phyloP scores from a whole-genome alignment of 1,140 invertebrate species.

The Notospermus geniculatus region DNA sequence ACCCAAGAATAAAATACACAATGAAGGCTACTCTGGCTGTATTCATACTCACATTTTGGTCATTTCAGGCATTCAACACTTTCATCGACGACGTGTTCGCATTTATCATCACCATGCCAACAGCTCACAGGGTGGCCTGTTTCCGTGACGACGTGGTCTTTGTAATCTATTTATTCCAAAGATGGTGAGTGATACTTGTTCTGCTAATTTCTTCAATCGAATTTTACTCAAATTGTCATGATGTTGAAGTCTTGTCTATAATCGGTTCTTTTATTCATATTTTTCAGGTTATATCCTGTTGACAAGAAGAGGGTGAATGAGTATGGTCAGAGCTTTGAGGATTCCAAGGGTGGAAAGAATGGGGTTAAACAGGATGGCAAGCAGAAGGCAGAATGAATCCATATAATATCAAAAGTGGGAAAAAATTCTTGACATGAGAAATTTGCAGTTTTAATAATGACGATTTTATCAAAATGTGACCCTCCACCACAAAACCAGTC shows the following conservation, averaged over 20 bases:
- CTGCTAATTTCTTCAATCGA: not conserved
- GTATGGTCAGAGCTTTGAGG: slow-evolving; percentile 58
- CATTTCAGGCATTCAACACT: slow-evolving; percentile 87
- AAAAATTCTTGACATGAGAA: too few species aligned
- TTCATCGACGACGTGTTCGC: slow-evolving; percentile 99
- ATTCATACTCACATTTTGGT: slow-evolving; percentile 17
- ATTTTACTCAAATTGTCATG: not conserved
- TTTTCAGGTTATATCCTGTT: slow-evolving; percentile 86
- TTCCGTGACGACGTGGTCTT: slow-evolving; percentile 97
- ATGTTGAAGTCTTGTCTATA: not conserved
- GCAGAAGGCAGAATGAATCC: too few species aligned
- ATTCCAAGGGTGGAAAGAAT: slow-evolving; percentile 31
- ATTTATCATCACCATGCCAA: slow-evolving; percentile 98
- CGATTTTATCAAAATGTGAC: too few species aligned
- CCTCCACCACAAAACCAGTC: too few species aligned
- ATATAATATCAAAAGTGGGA: too few species aligned
- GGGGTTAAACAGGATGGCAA: not conserved
- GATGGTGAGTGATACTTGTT: slow-evolving; percentile 73
- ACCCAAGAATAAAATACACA: too few species aligned
- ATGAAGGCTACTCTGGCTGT: slow-evolving; percentile 13
- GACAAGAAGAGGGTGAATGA: slow-evolving; percentile 83
- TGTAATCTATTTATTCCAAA: slow-evolving; percentile 93
- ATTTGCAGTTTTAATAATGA: too few species aligned
- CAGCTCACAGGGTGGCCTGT: slow-evolving; percentile 91
- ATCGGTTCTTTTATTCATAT: not conserved